Evolutionary conservation across 2,797 vertebrate species (phyloP).

Genomic region (Caiman crocodilus): DNA sequence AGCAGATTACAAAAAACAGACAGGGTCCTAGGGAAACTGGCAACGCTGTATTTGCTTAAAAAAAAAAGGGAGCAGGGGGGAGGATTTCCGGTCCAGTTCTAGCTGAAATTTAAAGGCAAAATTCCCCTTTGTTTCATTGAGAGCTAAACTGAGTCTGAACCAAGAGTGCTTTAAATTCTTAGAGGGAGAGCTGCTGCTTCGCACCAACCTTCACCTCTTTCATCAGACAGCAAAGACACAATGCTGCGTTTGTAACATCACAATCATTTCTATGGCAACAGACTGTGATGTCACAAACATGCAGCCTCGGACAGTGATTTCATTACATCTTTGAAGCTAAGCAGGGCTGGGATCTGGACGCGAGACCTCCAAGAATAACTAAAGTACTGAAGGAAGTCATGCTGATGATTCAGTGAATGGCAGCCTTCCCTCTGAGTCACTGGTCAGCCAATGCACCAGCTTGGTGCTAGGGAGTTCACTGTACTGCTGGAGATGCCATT

Average conservation of each 20-base stretch:
- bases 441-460: not conserved
- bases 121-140: not conserved
- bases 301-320: slow-evolving; percentile 32
- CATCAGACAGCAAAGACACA: not conserved
- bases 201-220: not conserved
- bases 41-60: not conserved
- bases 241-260: slow-evolving; percentile 23
- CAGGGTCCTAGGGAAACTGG: not conserved
- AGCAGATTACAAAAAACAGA: not conserved
- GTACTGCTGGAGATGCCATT: not conserved
- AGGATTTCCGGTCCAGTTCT: not conserved
- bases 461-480: not conserved
- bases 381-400: not conserved
- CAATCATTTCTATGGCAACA: slow-evolving; percentile 26
- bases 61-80: not conserved
- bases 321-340: not conserved
- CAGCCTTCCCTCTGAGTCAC: not conserved
- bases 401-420: slow-evolving; percentile 32
- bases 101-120: not conserved
- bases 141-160: not conserved
- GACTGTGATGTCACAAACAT: slow-evolving; percentile 54
- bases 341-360: not conserved
- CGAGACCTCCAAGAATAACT: slow-evolving; percentile 4
- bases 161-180: not conserved
- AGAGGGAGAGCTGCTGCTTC: not conserved